Base-by-base conservation (phyloP, 2,888 invertebrate genomes). In the Synanthedon myopaeformis region DNA sequence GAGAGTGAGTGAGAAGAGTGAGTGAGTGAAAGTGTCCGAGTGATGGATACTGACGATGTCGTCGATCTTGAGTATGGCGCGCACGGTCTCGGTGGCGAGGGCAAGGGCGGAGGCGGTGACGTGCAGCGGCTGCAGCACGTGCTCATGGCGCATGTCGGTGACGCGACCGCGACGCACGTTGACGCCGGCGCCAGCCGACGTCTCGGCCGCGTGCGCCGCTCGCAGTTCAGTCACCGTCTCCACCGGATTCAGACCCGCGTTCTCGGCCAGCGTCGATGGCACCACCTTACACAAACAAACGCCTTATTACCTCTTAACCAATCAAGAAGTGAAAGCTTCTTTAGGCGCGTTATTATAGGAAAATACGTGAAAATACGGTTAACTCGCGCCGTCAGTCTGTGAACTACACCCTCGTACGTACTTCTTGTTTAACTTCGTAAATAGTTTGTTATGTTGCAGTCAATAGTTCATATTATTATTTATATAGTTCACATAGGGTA, bases 31-130 rank as follows among this genome's bases (percentile, higher is more conserved):
- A 23, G 23, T 4, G 23, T 17, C 17, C 1, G 10, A 35, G 10
- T 10, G 10, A 8, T 35, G 35, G 35, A 10, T 74, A 89, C 93
- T 92, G 69, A 99, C 97, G 81, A 99, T 98, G 85, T 99, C 99
- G 84, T 99, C 99, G 70, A 99, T 99, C 89, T 99, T 99, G 74
- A 99, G 90, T 84, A 99, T 98, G 67, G 97, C 96, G 67, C 98
- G 92, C 58, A 99, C 96, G 52, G 98, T 98, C 89, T 99, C 99
- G 0, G 99, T 94, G 59, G 99, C 94, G 66, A 99, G 91, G 54
- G 93, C 96, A 63, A 99, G 92, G 52, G 98, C 97, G 64, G 96
- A 97, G 52, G 93, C 93, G 55, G 97, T 96, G 53, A 99, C 99
- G 72, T 99, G 91, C 64, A 99, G 90, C 51, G 99, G 99, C 82